phyloP scores from a whole-genome alignment of 2,113 vertebrate genomes.

The Delphinapterus leucas region DNA sequence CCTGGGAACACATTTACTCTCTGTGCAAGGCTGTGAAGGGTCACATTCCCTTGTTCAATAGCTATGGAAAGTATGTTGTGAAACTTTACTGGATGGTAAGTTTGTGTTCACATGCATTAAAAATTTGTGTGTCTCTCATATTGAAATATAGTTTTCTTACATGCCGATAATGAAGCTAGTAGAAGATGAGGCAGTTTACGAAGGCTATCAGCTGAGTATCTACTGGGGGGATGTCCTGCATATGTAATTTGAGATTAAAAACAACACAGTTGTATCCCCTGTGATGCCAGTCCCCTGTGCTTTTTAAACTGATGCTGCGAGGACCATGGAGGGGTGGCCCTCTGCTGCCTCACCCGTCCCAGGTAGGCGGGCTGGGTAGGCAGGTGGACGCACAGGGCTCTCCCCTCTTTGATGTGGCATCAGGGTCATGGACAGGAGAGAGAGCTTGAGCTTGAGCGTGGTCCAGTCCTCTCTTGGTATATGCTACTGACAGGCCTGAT shows the following conservation, averaged over 20 bases:
- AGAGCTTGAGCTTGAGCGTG: accelerated
- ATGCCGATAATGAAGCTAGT: not conserved
- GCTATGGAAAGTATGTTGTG: conserved; percentile 92
- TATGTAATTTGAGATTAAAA: not conserved
- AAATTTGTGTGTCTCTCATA: not conserved
- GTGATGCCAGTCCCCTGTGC: not conserved
- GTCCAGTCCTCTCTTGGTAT: not conserved
- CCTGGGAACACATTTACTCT: conserved; percentile 96
- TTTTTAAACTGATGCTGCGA: not conserved
- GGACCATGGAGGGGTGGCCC: too few species aligned
- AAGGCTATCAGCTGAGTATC: not conserved
- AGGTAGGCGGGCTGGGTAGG: not conserved
- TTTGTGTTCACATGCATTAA: conserved; percentile 56
- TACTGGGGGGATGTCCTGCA: not conserved
- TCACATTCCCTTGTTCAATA: conserved; percentile 91
- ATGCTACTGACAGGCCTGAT: not conserved
- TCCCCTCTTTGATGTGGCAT: not conserved
- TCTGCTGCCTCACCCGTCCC: not conserved
- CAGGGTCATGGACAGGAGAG: not conserved
- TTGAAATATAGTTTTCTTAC: not conserved
- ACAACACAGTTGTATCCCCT: not conserved
- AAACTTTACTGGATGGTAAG: conserved; percentile 97
- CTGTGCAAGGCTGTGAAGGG: conserved; percentile 88
- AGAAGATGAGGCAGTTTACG: not conserved
- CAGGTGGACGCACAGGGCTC: not conserved